These are phyloP conservation scores for Byasa hedistus DNA, from an alignment of 2,888 invertebrate genomes.

Conservation along the genomic window DNA sequence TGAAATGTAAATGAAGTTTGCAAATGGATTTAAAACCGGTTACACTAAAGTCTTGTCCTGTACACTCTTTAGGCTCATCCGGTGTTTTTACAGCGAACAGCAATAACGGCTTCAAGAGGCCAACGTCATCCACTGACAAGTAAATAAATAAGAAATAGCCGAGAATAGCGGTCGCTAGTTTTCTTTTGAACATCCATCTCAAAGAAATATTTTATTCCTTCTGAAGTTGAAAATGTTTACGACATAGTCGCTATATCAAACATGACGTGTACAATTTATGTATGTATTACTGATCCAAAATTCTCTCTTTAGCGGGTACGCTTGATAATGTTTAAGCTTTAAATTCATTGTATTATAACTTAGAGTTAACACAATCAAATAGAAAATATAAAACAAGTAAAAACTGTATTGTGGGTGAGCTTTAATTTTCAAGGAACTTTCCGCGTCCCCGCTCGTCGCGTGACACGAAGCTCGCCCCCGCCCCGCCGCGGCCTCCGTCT, in stretches of 20 bases:
- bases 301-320: too few species aligned
- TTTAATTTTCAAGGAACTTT: slow-evolving; percentile 9
- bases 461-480: not conserved
- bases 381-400: too few species aligned
- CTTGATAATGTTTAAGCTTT: too few species aligned
- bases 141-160: slow-evolving; percentile 34
- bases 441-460: not conserved
- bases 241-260: too few species aligned
- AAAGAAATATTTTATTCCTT: too few species aligned
- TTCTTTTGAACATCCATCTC: too few species aligned
- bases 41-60: not conserved
- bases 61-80: not conserved
- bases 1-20: not conserved
- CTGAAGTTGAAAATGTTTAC: too few species aligned
- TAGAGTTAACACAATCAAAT: too few species aligned
- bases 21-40: not conserved
- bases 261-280: too few species aligned
- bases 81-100: slow-evolving; percentile 26
- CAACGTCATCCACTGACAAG: slow-evolving; percentile 34
- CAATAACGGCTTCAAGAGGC: slow-evolving; percentile 36
- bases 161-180: not conserved
- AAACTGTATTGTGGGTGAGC: too few species aligned
- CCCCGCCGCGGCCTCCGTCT: slow-evolving; percentile 4
- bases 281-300: too few species aligned
- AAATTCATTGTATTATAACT: too few species aligned